phyloP scores from a whole-genome alignment of 2,888 invertebrate species.

The Folsomia candida region DNA sequence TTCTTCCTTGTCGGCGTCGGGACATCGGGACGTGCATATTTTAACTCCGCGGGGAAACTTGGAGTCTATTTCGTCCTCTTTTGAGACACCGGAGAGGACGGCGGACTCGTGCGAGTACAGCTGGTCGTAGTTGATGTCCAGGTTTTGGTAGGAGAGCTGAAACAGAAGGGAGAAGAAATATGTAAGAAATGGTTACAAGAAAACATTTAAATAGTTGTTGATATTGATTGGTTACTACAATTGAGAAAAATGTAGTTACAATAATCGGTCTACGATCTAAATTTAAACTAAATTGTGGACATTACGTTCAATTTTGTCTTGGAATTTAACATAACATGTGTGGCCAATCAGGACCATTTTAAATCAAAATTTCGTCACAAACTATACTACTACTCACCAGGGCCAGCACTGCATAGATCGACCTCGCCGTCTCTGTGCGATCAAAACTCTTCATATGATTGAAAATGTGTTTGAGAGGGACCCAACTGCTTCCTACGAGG shows the following conservation, averaged over 20 bases:
- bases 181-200: no score
- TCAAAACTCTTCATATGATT: conserved; percentile 48
- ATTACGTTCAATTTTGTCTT: no score
- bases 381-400: conserved; percentile 35
- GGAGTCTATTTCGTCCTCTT: conserved; percentile 20
- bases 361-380: no score
- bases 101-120: conserved; percentile 47
- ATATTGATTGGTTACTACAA: no score
- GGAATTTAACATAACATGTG: neutral
- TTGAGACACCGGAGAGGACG: conserved; percentile 10
- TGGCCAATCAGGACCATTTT: neutral
- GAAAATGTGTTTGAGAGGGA: conserved; percentile 43
- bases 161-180: conserved; percentile 21
- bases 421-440: conserved; percentile 45
- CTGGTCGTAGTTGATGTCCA: conserved; percentile 48
- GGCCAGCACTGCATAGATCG: conserved; percentile 48
- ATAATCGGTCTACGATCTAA: no score
- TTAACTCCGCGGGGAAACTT: conserved; percentile 48
- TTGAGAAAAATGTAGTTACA: no score
- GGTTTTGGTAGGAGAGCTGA: conserved; percentile 48
- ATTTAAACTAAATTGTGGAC: no score
- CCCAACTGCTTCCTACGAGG: conserved; percentile 39
- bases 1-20: conserved; percentile 48
- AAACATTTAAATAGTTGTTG: no score
- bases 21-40: conserved; percentile 48